Base-by-base conservation (phyloP, 1,140 invertebrate genomes). In the Drosophila varians region DNA sequence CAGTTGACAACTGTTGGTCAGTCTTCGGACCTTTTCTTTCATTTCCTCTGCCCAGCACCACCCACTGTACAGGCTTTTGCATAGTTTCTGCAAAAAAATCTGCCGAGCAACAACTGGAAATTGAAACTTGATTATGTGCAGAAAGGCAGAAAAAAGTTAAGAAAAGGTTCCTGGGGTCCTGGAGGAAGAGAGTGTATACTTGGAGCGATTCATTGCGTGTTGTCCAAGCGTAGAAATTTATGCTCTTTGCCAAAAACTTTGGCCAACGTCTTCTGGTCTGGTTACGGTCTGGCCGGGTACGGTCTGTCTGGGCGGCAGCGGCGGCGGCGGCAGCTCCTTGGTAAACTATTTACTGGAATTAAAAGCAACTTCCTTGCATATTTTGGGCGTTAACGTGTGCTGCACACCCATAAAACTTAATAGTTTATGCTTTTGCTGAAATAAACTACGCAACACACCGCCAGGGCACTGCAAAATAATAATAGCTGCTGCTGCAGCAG, bases 71-170 rank as follows among this genome's bases (percentile, higher is more conserved):
- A n/a, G 56, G 47, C 61, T 72, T 54, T 68, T 58, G 58, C 78
- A 83, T 82, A 82, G 78, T 82, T 82, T 70, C 49, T 36, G 49
- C 47, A 57, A 57, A 58, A n/a, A 79, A 82, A 70, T 77, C 21
- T 65, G 61, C 45, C 68, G 38, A 54, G 79, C 70, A 83, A 71
- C 74, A 84, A 83, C 79, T 83, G 75, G 26, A 84, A 84, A 84
- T 84, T 84, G 80, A 84, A 86, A 86, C 80, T 84, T 84, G 80
- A 84, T 84, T 84, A 84, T 84, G 80, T 84, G 80, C 80, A 78
- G 80, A 84, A 64, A 60, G 71, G 70, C 79, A 66, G 74, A 83
- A 77, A 82, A 82, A 83, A 76, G 36, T 28, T 66, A 31, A 38
- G 18, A 7, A 23, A 5, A n/a, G 47, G 46, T 11, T 25, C 11